Conservation (phyloP, 2,888 invertebrate genomes). For the Synanthedon formicaeformis region DNA sequence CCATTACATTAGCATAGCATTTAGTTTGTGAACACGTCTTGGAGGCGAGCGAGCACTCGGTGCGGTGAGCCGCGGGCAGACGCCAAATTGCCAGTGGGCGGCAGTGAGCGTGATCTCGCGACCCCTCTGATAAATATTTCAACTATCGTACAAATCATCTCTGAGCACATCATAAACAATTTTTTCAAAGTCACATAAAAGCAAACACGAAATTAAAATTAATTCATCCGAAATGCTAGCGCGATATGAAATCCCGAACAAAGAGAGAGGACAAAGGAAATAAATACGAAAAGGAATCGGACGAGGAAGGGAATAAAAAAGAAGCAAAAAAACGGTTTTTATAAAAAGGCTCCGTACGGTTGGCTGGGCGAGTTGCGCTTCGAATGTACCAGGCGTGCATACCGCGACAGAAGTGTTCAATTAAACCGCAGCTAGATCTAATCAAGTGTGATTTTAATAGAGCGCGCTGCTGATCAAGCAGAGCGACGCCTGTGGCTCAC, state of each 20-base stretch:
- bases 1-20: constrained; percentile 68
- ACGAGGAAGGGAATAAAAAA: constrained; percentile 21
- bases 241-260: constrained; percentile 57
- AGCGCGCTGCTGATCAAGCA: constrained; percentile 35
- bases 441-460: constrained; percentile 62
- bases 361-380: background rate
- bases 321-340: constrained; percentile 27
- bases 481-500: constrained; percentile 4
- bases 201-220: constrained; percentile 46
- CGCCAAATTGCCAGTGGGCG: constrained; percentile 63
- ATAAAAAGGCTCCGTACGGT: background rate
- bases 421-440: constrained; percentile 51
- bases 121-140: constrained; percentile 55
- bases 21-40: constrained; percentile 52
- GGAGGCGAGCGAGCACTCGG: constrained; percentile 29
- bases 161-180: constrained; percentile 7
- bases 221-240: constrained; percentile 56
- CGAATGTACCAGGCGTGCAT: constrained; percentile 44
- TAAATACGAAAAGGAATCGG: constrained; percentile 43
- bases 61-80: constrained; percentile 38
- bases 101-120: constrained; percentile 25
- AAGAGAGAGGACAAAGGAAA: constrained; percentile 38
- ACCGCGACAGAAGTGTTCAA: constrained; percentile 45
- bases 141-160: constrained; percentile 21
- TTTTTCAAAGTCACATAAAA: constrained; percentile 4